Base-by-base conservation (phyloP, 2,888 invertebrate species). In the Thyatira batis region DNA sequence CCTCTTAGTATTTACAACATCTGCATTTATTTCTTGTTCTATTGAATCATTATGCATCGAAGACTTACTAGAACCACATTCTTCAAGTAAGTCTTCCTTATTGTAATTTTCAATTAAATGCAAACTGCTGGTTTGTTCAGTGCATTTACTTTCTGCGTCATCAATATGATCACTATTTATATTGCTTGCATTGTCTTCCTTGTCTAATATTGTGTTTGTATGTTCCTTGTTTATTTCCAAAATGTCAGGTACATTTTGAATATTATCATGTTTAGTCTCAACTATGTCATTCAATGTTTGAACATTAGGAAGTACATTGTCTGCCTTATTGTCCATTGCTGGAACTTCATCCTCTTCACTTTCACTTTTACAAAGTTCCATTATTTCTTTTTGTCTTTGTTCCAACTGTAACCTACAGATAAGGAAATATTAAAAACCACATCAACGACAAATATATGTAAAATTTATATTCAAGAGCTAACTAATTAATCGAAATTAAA, bases 331-430 rank as follows among this genome's bases (percentile, higher is more conserved):
- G 20, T 58, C 49, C 11, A 21, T 53, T 45, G 58, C 45, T 49
- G 25, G 55, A 20, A 62, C 69, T 46, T 66, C 93, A 11, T 92
- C 92, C 60, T 94, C 94, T 62, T 94, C 94, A 57, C 93, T 93
- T 57, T 95, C 95, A 65, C 96, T 96, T 85, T 95, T 95, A 69
- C 95, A 97, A 73, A 97, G 94, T 69, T 94, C 93, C 69, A 95
- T 94, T 51, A 96, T 94, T 84, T 96, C 95, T 77, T 95, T 95
- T 69, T 95, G 95, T 51, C 95, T 93, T 71, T 95, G 94, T 73
- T 95, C 94, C 64, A 96, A 86, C 52, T 93, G 92, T 82, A 94
- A 92, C 0, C 96, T 96, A 67, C 45, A 84, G 74, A 11, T 48
- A 44, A 20, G n/a, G n/a, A n/a, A n/a, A n/a, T n/a, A n/a, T n/a